Conservation (phyloP, 2,797 vertebrate genomes). For the Enoplosus armatus region DNA sequence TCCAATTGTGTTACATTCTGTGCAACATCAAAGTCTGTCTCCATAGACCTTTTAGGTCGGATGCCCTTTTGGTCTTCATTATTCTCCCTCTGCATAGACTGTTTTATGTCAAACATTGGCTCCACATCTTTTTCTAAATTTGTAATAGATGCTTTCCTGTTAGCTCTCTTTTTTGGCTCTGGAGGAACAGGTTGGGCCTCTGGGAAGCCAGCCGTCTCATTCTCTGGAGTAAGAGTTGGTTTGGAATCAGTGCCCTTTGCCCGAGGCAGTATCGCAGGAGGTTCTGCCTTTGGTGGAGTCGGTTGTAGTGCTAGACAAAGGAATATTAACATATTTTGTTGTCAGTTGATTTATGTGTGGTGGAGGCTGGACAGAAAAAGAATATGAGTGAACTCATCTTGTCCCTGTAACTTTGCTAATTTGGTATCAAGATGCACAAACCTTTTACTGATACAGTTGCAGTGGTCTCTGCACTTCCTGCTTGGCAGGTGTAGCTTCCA, state of each 20-base stretch:
- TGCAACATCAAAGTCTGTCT: slow-evolving; percentile 23
- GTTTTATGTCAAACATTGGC: slow-evolving; percentile 38
- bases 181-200: slow-evolving; percentile 75
- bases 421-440: slow-evolving; percentile 29
- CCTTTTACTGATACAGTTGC: slow-evolving; percentile 71
- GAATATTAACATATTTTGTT: neutral
- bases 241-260: slow-evolving; percentile 28
- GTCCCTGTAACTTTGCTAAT: neutral
- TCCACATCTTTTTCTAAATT: slow-evolving; percentile 76
- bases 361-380: neutral
- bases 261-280: slow-evolving; percentile 13
- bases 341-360: neutral
- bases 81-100: slow-evolving; percentile 20
- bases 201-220: slow-evolving; percentile 63
- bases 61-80: slow-evolving; percentile 30
- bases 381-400: neutral
- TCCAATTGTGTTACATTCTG: slow-evolving; percentile 35
- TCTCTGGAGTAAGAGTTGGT: slow-evolving; percentile 33
- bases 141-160: slow-evolving; percentile 89
- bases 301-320: slow-evolving; percentile 46
- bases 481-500: slow-evolving; percentile 86
- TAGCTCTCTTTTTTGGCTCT: slow-evolving; percentile 87
- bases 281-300: slow-evolving; percentile 48
- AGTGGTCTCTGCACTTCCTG: slow-evolving; percentile 61
- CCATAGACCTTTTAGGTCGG: slow-evolving; percentile 21